A percentile compares a stretch with the other conserved stretches of the same genome.
phyloP scores from a whole-genome alignment of 2,113 vertebrate species.

The Gyps fulvus region DNA sequence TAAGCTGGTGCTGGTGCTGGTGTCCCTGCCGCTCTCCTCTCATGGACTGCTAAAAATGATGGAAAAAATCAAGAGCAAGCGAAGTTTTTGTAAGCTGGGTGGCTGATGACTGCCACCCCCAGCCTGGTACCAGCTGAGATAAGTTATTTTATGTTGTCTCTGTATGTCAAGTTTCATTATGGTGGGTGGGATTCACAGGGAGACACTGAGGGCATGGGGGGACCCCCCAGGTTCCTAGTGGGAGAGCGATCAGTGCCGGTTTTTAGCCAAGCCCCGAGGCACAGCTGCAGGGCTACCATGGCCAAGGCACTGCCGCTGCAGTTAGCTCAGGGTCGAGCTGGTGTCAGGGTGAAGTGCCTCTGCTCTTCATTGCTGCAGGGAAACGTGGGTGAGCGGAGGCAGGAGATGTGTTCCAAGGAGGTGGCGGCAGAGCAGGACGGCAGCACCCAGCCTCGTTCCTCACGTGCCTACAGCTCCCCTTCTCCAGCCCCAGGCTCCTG shows the following conservation, averaged over 20 bases:
- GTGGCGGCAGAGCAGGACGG: not conserved
- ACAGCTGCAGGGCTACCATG: not conserved
- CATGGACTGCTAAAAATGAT: not conserved
- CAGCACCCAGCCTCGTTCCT: not conserved
- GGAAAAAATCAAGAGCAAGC: not conserved
- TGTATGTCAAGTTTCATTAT: not conserved
- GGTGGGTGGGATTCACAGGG: not conserved
- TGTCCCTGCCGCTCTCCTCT: not conserved
- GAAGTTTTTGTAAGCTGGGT: not conserved
- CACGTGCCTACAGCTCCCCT: not conserved
- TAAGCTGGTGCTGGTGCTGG: not conserved
- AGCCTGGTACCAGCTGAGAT: not conserved
- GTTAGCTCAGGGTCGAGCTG: accelerated
- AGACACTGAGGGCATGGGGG: not conserved
- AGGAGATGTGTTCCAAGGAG: not conserved
- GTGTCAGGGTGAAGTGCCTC: not conserved
- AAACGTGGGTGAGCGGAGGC: not conserved
- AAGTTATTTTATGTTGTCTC: not conserved
- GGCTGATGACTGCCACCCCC: not conserved
- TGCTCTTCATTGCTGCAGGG: not conserved
- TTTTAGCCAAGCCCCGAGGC: not conserved
- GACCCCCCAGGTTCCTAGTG: not conserved
- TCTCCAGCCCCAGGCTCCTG: not conserved
- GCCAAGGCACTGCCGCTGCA: not conserved
- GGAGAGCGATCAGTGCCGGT: accelerated